Evolutionary conservation across 2,888 invertebrate species (phyloP).

Genomic region (Alloplasta piceator): DNA sequence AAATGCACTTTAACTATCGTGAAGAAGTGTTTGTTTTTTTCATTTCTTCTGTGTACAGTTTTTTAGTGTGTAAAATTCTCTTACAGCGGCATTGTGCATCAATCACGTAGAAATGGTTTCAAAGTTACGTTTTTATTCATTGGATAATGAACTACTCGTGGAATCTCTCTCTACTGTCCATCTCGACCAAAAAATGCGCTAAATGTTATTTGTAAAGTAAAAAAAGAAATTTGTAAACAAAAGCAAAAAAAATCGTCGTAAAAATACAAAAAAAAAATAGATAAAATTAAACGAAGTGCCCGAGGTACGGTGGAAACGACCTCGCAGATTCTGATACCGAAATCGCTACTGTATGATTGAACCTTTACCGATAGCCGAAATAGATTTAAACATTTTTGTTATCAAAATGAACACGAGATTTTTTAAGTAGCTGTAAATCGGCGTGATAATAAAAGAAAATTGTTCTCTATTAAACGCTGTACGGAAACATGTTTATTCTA

Average conservation of each 20-base stretch:
- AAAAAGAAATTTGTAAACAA: background rate
- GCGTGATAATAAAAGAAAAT: conserved; percentile 53
- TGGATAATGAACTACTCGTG: background rate
- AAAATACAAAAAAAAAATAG: too few relatives aligned
- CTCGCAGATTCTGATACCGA: conserved; percentile 20
- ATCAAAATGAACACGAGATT: conserved; percentile 39
- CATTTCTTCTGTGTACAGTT: conserved; percentile 55
- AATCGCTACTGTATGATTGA: conserved; percentile 31
- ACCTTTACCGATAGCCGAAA: conserved; percentile 37
- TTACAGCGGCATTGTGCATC: conserved; percentile 11
- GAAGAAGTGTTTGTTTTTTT: conserved; percentile 18
- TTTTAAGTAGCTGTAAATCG: conserved; percentile 46
- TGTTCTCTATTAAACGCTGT: conserved; percentile 43
- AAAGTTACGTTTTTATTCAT: conserved; percentile 3
- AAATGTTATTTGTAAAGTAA: conserved; percentile 18
- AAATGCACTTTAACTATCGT: conserved; percentile 54
- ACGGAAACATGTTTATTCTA: background rate
- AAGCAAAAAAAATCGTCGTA: background rate
- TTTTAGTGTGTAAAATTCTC: conserved; percentile 7
- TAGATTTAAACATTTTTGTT: conserved; percentile 50
- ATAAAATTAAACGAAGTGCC: conserved; percentile 25
- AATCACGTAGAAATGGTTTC: conserved; percentile 2
- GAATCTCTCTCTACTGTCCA: background rate
- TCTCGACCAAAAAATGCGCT: conserved; percentile 25
- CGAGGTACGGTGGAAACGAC: conserved; percentile 28